These are phyloP conservation scores for Ifrita kowaldi DNA, from an alignment of 2,113 vertebrate genomes.

Conservation along the genomic window DNA sequence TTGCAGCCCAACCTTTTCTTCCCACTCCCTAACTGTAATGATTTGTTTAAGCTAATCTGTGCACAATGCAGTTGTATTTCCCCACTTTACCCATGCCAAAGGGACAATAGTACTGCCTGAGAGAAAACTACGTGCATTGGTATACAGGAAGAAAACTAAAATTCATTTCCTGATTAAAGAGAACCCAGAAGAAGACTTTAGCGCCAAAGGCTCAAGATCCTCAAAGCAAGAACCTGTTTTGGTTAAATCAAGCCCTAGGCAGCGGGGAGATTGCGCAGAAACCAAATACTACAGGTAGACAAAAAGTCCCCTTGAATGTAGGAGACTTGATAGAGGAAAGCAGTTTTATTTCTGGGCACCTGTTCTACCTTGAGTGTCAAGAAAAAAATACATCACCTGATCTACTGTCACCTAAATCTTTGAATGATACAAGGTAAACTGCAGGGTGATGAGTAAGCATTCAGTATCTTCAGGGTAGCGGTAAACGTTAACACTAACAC, in stretches of 20 bases:
- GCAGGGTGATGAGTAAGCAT: not conserved
- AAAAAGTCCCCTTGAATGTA: not conserved
- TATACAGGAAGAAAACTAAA: not conserved
- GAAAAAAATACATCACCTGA: not conserved
- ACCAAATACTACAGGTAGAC: not conserved
- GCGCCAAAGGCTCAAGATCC: not conserved
- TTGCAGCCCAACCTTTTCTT: not conserved
- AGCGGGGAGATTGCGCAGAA: not conserved
- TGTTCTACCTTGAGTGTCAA: not conserved
- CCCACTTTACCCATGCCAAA: not conserved
- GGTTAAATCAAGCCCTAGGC: not conserved
- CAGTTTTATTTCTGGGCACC: not conserved
- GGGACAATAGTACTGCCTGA: not conserved
- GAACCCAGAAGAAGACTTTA: not conserved
- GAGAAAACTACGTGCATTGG: not conserved
- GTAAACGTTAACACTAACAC: not conserved
- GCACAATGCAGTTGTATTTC: not conserved
- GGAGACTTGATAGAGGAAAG: not conserved
- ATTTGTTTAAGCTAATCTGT: not conserved
- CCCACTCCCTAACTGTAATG: not conserved
- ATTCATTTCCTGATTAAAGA: not conserved
- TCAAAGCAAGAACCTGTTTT: not conserved
- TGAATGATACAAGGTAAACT: not conserved
- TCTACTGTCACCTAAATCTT: not conserved
- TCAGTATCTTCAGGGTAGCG: rapidly evolving